phyloP scores from a whole-genome alignment of 2,888 invertebrate species.

The Tetrapedia diversipes region DNA sequence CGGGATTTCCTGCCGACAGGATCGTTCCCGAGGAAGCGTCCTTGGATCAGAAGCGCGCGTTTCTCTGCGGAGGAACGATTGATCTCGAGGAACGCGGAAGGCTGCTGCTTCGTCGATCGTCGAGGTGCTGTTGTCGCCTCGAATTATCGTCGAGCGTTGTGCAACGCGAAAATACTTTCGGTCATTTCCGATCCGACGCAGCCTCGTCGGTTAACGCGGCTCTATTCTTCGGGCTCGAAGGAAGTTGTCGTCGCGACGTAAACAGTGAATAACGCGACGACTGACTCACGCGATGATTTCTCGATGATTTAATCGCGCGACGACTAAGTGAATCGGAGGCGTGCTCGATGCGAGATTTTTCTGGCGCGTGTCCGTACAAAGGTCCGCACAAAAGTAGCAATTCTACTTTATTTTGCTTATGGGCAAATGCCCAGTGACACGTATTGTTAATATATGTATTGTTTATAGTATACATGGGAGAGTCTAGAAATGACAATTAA shows the following conservation, averaged over 20 bases:
- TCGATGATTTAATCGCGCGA: conserved; percentile 49
- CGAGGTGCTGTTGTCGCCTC: too few relatives aligned
- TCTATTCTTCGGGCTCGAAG: not conserved
- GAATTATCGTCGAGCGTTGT: not conserved
- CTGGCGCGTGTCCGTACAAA: too few relatives aligned
- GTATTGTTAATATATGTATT: too few relatives aligned
- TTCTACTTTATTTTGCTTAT: too few relatives aligned
- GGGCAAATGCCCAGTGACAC: too few relatives aligned
- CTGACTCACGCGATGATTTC: conserved; percentile 54
- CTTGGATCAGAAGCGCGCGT: not conserved
- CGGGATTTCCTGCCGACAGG: not conserved
- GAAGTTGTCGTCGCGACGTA: conserved; percentile 20
- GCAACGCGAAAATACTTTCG: not conserved
- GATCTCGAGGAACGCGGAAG: conserved; percentile 20
- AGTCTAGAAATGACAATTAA: too few relatives aligned
- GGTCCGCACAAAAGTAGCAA: too few relatives aligned
- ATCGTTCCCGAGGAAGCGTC: not conserved
- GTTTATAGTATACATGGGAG: too few relatives aligned
- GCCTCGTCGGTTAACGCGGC: not conserved
- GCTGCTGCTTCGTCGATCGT: too few relatives aligned
- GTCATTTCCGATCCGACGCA: not conserved
- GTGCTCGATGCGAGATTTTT: conserved; percentile 7
- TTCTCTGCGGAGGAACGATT: not conserved
- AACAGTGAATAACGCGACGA: conserved; percentile 54
- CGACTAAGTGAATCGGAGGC: conserved; percentile 17